Evolutionary conservation across 1,140 invertebrate species (phyloP), one percentile per base, ranked within the genome.

Genomic region (Oncopodura yosiiana): DNA sequence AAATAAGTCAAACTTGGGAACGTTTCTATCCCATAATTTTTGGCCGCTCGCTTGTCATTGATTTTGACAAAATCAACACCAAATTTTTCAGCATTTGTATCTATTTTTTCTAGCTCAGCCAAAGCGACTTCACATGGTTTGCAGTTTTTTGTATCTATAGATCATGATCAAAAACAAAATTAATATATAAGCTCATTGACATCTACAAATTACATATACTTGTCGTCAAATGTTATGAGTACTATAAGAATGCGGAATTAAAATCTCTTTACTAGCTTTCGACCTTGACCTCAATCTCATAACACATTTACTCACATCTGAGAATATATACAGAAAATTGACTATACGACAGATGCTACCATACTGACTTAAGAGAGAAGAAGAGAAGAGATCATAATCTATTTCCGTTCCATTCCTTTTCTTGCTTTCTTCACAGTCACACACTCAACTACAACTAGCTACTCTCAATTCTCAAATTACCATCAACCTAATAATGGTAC

Each of bases 1-100:
- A 94, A 94, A 70, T 93, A 94, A 62, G 89, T 90, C 71, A 94
- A 86, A 51, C 88, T 86, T 55, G 91, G 91, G 69, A 94, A 94
- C 71, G 79, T 88, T 70, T 84, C 89, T 71, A 94, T 89, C 65
- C 88, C 89, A 81, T 92, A 90, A 66, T 91, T 87, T 70, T 94
- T 94, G 46, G 91, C 90, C 65, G 90, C 77, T 73, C 89, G 79
- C 78, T 93, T 92, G 74, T 94, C 91, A 77, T 91, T 91, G 69
- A 92, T 91, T 75, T 94, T 94, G 55, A 93, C 87, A 73, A 94
- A 90, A 71, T 90, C 86, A 60, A 94, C 87, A 64, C 89, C 89
- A 72, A 93, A 92, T 32, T 84, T 82, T 72, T 92, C 88, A 46
- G 87, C 91, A 2, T 43, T 45, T 27, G 50, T 53, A 41, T 93